Percentiles rank a stretch among this genome's conserved stretches.
Conservation (phyloP, 2,113 vertebrate species). For the Sigmodon hispidus region DNA sequence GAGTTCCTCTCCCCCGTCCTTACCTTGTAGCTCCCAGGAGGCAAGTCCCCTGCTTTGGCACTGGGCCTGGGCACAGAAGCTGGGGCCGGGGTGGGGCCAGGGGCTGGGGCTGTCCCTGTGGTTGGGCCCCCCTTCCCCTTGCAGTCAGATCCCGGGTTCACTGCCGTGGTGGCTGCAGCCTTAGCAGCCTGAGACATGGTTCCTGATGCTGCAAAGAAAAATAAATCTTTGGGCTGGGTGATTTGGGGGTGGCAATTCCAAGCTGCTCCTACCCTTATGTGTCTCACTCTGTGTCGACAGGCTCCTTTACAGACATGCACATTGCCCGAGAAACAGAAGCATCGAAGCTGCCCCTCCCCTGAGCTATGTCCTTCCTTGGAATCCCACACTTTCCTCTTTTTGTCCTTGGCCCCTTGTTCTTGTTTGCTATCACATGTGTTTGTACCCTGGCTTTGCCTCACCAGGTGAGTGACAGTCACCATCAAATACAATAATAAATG, state of each 20-base stretch:
- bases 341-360: fast-evolving
- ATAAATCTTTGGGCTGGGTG: conserved; percentile 55
- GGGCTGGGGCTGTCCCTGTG: background rate
- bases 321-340: background rate
- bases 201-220: conserved; percentile 79
- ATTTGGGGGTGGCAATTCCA: background rate
- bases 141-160: conserved; percentile 88
- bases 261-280: background rate
- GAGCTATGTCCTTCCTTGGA: background rate
- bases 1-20: conserved; percentile 59
- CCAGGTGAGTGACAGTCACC: background rate
- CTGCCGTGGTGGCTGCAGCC: conserved; percentile 85
- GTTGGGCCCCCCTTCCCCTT: conserved; percentile 87
- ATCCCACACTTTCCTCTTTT: fast-evolving
- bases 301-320: background rate
- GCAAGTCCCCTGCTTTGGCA: conserved; percentile 89
- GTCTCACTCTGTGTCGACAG: background rate
- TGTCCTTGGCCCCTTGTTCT: background rate
- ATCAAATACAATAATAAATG: background rate
- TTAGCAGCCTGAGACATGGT: conserved; percentile 90
- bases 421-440: background rate
- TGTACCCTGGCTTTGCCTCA: background rate
- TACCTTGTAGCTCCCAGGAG: conserved; percentile 91
- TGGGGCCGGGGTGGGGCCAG: conserved; percentile 42
- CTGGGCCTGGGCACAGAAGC: conserved; percentile 79